phyloP scores from a whole-genome alignment of 2,888 invertebrate genomes.

The Caenorhabditis afra region DNA sequence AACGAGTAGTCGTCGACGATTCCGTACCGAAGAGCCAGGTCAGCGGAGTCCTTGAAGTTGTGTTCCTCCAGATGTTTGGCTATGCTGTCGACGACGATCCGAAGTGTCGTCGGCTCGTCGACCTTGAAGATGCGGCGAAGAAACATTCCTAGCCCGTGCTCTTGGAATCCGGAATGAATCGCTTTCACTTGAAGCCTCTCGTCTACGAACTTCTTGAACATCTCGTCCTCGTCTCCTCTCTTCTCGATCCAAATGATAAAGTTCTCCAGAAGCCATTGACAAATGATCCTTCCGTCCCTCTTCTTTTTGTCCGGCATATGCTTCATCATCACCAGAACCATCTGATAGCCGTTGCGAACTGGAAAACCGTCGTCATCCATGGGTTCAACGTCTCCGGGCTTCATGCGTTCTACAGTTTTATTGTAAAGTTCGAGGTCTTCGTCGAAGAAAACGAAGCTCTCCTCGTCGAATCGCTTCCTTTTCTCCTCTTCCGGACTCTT shows the following conservation, averaged over 20 bases:
- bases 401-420: too few relatives aligned
- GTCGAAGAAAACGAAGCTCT: constrained; percentile 11
- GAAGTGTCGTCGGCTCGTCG: background rate
- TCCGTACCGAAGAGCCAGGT: constrained; percentile 4
- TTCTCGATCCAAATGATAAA: constrained; percentile 5
- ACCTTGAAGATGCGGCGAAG: constrained; percentile 8
- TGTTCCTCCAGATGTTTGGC: background rate
- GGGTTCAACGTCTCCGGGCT: background rate
- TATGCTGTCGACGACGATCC: background rate
- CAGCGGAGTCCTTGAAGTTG: constrained; percentile 33
- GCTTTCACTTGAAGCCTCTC: background rate
- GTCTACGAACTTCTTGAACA: background rate
- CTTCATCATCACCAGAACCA: constrained; percentile 6
- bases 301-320: constrained; percentile 29
- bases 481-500: background rate
- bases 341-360: constrained; percentile 16
- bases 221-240: background rate
- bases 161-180: background rate
- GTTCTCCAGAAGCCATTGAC: constrained; percentile 1
- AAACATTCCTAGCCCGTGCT: background rate
- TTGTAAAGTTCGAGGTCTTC: constrained; percentile 10
- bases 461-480: background rate
- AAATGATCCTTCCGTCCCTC: background rate
- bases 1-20: constrained; percentile 19
- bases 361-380: background rate